Base-by-base conservation (phyloP, 2,888 invertebrate species). In the Serrognathus titanus region DNA sequence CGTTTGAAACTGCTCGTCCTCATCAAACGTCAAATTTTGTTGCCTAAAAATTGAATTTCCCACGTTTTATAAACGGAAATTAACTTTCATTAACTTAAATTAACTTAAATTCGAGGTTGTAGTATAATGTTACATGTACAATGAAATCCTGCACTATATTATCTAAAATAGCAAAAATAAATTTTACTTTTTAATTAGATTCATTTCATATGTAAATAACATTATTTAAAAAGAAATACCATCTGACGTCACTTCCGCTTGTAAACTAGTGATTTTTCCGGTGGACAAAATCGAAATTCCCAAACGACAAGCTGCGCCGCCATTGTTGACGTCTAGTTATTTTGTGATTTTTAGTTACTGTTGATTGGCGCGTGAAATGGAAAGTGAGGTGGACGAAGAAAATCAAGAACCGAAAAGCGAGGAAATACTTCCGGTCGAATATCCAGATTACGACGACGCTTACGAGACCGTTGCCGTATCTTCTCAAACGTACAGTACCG, bases 381-480 rank as follows among this genome's bases (percentile, higher is more conserved):
- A 65, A 63, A 63, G 59, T 55, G 62, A 63, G 47, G 58, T 52
- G 24, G 65, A 63, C 43, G 64, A 64, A 49, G 64, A 64, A 55
- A 55, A 61, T 39, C 58, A 57, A 51, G 59, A 64, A 39, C 55
- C 59, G 46, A 50, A 46, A 13, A 51, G 64, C 65, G 37, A 67
- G 65, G 58, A 45, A 46, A 52, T 43, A 31, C 16, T 41, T 1
- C 38, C 38, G 11, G 55, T 51, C n/a, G 56, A 56, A 43, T 56
- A 59, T 47, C 55, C 39, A 24, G 59, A 59, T 48, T 59, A 56
- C 51, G 63, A 62, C 36, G 62, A 61, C n/a, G 39, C 69, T 24
- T 71, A 68, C 57, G 68, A 69, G 40, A 61, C 61, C 35, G 60
- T 67, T n/a, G 53, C 60, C 10, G 55, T 66, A 31, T 59, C 65